Base-by-base conservation (phyloP, 2,888 invertebrate species). In the Anarsia innoxiella region DNA sequence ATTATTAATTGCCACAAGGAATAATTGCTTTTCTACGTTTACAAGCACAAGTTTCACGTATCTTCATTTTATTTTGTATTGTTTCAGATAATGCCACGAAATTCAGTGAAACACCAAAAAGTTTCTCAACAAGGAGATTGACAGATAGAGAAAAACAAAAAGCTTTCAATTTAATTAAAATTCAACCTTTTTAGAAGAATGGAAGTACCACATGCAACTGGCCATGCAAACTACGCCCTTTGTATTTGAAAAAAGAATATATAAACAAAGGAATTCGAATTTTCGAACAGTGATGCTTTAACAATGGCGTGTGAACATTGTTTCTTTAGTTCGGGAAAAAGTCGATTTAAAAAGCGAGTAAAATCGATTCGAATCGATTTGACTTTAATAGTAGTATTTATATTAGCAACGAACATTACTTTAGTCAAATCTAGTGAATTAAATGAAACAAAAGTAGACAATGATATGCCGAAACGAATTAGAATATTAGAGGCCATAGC, bases 401-500 rank as follows among this genome's bases (percentile, higher is more conserved):
- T 76, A 46, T 33, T 77, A 65, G 36, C 64, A 36, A 45, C 65
- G 45, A 55, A 60, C 48, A 52, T 62, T 45, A 58, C 51, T 42
- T 47, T 59, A 52, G 53, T 53, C 34, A 43, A 63, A 41, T 51
- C 56, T 51, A 59, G 53, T 55, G 53, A 64, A 34, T 56, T 6
- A 9, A 31, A 16, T 26, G 35, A 35, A 19, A 35, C 35, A 2
- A 27, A 19, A 19, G 10, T 19, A 2, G 28, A 35, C 27, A 13
- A 32, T 1, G 64, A 73, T 44, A 59, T 78, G 48, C 52, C 63
- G 2, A 70, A 66, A 48, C 62, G 65, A 48, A 56, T 82, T 48
- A 72, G 66, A 41, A 49, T 78, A 4, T 54, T 79, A 15, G 75
- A 77, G 48, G 66, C 63, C 40, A 55, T 79, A 12, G 64, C 79